These are phyloP conservation scores for Oscheius myriophilus DNA, from an alignment of 2,888 invertebrate species.

Conservation along the genomic window DNA sequence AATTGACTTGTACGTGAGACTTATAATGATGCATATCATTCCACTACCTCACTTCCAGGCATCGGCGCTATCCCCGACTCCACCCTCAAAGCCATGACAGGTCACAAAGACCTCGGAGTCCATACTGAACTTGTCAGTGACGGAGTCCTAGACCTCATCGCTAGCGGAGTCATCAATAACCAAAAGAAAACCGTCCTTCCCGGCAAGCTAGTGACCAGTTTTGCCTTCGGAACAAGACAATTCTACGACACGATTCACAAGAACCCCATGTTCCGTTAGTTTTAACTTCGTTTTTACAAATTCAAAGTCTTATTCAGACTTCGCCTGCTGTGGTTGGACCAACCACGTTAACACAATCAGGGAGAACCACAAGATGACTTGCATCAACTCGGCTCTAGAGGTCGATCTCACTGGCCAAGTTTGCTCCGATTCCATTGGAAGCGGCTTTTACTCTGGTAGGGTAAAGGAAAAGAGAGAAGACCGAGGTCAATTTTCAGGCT, in stretches of 20 bases:
- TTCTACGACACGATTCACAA: slow-evolving; percentile 92
- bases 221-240: slow-evolving; percentile 86
- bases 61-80: slow-evolving; percentile 96
- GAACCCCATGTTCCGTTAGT: slow-evolving; percentile 80
- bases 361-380: slow-evolving; percentile 80
- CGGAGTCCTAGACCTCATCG: slow-evolving; percentile 87
- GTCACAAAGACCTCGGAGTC: slow-evolving; percentile 91
- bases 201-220: slow-evolving; percentile 75
- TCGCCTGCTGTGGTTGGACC: slow-evolving; percentile 50
- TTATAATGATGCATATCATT: no score
- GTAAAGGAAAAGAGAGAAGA: neutral
- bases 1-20: no score
- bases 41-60: no score
- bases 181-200: slow-evolving; percentile 77
- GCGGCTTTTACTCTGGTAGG: slow-evolving; percentile 78
- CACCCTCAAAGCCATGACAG: slow-evolving; percentile 81
- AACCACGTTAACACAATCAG: slow-evolving; percentile 28
- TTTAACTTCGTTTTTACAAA: neutral
- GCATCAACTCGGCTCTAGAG: slow-evolving; percentile 95
- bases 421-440: slow-evolving; percentile 90
- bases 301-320: slow-evolving; percentile 32
- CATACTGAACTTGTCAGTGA: slow-evolving; percentile 97
- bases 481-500: slow-evolving; percentile 78
- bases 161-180: slow-evolving; percentile 87
- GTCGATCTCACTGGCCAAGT: slow-evolving; percentile 93